Evolutionary conservation across 2,113 vertebrate species (phyloP).

Genomic region (Balaeniceps rex): DNA sequence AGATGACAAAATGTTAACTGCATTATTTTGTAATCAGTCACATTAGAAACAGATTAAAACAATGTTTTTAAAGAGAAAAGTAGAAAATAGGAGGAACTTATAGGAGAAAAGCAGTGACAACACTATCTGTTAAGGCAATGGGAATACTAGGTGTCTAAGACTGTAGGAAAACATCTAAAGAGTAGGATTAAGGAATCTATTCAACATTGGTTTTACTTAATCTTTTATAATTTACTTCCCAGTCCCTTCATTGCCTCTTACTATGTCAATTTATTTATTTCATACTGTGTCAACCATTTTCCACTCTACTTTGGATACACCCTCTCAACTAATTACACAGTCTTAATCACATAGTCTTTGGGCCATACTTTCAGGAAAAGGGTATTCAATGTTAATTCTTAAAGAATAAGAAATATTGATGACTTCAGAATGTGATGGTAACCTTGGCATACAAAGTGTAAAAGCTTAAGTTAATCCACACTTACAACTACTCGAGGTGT

Average conservation of each 20-base stretch:
- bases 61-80: neutral
- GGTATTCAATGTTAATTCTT: neutral
- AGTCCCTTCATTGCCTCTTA: neutral
- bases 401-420: neutral
- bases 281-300: neutral
- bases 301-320: neutral
- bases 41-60: neutral
- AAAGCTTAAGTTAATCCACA: neutral
- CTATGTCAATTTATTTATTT: neutral
- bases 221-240: neutral
- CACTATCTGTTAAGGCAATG: accelerated
- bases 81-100: neutral
- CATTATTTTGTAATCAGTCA: neutral
- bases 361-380: neutral
- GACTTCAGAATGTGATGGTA: neutral
- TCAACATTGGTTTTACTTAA: neutral
- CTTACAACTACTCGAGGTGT: conserved; percentile 93
- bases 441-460: neutral
- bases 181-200: neutral
- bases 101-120: neutral
- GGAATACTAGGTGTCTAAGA: neutral
- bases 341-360: neutral
- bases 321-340: neutral
- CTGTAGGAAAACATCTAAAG: neutral
- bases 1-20: neutral